A percentile compares a stretch with the other conserved stretches of the same genome.
These are phyloP conservation scores for Mantis religiosa DNA, from an alignment of 2,888 invertebrate genomes.

Conservation along the genomic window DNA sequence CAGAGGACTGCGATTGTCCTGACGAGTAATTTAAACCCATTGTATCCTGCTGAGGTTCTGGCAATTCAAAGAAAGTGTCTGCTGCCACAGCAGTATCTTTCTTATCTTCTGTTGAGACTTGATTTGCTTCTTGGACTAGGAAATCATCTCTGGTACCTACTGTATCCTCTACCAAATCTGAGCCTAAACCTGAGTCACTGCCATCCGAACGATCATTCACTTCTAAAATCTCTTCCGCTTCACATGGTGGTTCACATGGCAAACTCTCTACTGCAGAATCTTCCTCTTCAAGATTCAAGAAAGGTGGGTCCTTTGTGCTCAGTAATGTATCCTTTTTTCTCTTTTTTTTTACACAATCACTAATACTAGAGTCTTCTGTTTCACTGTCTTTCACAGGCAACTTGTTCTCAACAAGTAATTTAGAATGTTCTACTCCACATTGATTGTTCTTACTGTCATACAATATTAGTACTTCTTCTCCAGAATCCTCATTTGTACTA, in stretches of 20 bases:
- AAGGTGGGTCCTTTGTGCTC: background rate
- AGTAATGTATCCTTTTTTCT: background rate
- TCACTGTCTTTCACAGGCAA: background rate
- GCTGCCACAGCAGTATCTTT: background rate
- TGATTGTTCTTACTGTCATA: too few relatives aligned
- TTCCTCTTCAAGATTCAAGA: background rate
- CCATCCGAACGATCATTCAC: conserved; percentile 62
- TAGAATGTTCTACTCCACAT: too few relatives aligned
- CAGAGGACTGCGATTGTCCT: background rate
- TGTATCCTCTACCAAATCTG: conserved; percentile 63
- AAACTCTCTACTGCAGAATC: conserved; percentile 24
- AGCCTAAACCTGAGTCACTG: conserved; percentile 79
- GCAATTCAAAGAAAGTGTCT: conserved; percentile 10
- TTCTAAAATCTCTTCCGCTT: conserved; percentile 25
- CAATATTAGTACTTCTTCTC: too few relatives aligned
- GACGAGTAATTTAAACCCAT: conserved; percentile 6
- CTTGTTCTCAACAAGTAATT: background rate
- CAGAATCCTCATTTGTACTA: too few relatives aligned
- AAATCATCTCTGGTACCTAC: background rate
- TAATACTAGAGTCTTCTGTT: background rate
- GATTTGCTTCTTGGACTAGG: background rate
- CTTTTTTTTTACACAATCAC: background rate
- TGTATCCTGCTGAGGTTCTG: background rate
- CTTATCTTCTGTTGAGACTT: background rate
- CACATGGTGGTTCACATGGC: conserved; percentile 20